Conservation (phyloP, 1,140 invertebrate species). For the Telenomus remus region DNA sequence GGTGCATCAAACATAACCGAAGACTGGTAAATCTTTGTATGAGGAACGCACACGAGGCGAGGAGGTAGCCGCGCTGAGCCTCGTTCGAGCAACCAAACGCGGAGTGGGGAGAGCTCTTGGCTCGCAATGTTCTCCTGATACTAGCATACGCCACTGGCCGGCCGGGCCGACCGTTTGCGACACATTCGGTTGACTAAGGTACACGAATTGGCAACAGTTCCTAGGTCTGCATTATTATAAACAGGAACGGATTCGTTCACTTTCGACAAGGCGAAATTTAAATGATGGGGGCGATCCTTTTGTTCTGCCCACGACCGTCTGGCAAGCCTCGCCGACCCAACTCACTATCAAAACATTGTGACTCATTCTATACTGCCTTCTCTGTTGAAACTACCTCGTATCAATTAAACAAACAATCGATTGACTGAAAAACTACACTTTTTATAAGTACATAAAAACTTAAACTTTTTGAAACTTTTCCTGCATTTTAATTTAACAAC, state of each 20-base stretch:
- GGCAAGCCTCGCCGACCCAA: no score
- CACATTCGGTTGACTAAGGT: slow-evolving; percentile 58
- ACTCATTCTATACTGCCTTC: no score
- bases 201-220: slow-evolving; percentile 63
- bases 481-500: no score
- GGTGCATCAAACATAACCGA: slow-evolving; percentile 75
- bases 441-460: no score
- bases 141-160: slow-evolving; percentile 66
- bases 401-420: no score
- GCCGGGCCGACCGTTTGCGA: slow-evolving; percentile 61
- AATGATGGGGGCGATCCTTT: no score
- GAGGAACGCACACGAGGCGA: slow-evolving; percentile 62
- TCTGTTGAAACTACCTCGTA: no score
- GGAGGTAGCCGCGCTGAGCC: slow-evolving; percentile 31
- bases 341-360: no score
- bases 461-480: no score
- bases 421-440: no score
- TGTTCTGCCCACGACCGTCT: no score
- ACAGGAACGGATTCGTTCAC: slow-evolving; percentile 40
- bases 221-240: slow-evolving; percentile 39
- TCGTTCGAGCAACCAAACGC: neutral
- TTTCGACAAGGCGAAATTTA: slow-evolving; percentile 30
- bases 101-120: slow-evolving; percentile 10
- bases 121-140: slow-evolving; percentile 61
- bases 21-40: slow-evolving; percentile 73